phyloP scores from a whole-genome alignment of 2,888 invertebrate genomes.

The Oscheius sp. region DNA sequence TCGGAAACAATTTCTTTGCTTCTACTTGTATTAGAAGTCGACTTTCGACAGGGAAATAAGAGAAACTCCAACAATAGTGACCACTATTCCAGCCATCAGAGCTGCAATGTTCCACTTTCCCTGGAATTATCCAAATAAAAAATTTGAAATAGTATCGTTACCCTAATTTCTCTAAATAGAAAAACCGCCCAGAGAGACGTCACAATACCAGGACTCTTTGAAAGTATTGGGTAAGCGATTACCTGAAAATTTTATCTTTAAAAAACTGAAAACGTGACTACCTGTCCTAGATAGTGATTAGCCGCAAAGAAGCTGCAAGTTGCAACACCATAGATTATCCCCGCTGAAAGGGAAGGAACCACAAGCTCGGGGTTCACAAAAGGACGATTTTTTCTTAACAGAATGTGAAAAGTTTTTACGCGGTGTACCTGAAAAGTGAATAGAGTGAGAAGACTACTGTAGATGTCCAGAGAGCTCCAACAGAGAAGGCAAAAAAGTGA shows the following conservation, averaged over 20 bases:
- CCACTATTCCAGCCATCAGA: slow-evolving; percentile 46
- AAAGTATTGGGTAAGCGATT: slow-evolving; percentile 57
- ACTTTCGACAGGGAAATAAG: slow-evolving; percentile 60
- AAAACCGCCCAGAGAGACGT: slow-evolving; percentile 58
- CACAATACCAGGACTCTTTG: slow-evolving; percentile 56
- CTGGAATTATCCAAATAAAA: slow-evolving; percentile 20
- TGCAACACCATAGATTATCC: slow-evolving; percentile 54
- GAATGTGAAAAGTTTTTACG: neutral
- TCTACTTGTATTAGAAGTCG: slow-evolving; percentile 1
- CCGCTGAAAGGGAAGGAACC: slow-evolving; percentile 51
- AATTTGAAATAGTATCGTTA: slow-evolving; percentile 11
- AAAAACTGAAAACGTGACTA: slow-evolving; percentile 8
- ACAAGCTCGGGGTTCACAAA: slow-evolving; percentile 57
- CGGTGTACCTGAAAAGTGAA: slow-evolving; percentile 29
- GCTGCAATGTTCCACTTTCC: slow-evolving; percentile 50
- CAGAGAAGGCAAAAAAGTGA: slow-evolving; percentile 76
- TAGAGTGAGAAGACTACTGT: slow-evolving; percentile 74
- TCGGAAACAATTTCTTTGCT: neutral
- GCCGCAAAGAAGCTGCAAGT: slow-evolving; percentile 54
- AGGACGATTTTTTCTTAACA: slow-evolving; percentile 49
- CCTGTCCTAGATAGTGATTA: slow-evolving; percentile 61
- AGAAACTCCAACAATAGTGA: slow-evolving; percentile 51
- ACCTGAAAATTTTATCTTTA: slow-evolving; percentile 41
- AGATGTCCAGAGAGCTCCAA: slow-evolving; percentile 75
- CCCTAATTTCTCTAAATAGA: slow-evolving; percentile 56